Evolutionary conservation across 1,140 invertebrate species (phyloP), one percentile per base, ranked within the genome.

Genomic region (Drosophila bocki): DNA sequence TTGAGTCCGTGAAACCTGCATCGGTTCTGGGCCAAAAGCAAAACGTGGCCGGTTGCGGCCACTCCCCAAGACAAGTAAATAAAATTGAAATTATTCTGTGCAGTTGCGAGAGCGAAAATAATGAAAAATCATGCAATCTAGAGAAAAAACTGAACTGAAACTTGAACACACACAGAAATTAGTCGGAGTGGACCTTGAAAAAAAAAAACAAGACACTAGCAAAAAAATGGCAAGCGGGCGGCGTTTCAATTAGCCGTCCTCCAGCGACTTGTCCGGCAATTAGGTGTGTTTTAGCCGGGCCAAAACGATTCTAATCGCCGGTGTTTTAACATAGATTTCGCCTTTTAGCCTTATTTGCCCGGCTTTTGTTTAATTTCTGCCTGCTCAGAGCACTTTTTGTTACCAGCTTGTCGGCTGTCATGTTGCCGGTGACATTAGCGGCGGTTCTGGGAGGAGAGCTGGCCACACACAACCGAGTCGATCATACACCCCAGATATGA

Each of bases 281-380:
- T 88, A 88, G 84, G 84, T 88, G 84, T 88, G 84, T 88, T 74
- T 74, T 81, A 75, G 74, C 56, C 71, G 47, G 68, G 51, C 61
- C 77, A 72, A 87, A 88, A 90, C 64, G 85, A 88, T 88, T 90
- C 62, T 88, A 88, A 88, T 88, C 84, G 85, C 61, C 67, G 51
- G 70, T 63, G 84, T 75, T 90, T 79, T 81, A 90, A 90, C 83
- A 88, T 84, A 68, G 80, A 88, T 88, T 83, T 83, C 69, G 83
- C 79, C 78, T 87, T 84, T 85, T 84, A 80, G 70, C 44, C 70
- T 60, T 72, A 68, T 60, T 59, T 59, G 45, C 42, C n/a, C 22
- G 67, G n/a, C 37, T 53, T 71, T 74, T 72, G 53, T 72, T 70
- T 67, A 51, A 51, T 51, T 69, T 65, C 26, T 41, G 65, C 62